Conservation (phyloP, 2,888 invertebrate species). For the Xanthostigma xanthostigma region DNA sequence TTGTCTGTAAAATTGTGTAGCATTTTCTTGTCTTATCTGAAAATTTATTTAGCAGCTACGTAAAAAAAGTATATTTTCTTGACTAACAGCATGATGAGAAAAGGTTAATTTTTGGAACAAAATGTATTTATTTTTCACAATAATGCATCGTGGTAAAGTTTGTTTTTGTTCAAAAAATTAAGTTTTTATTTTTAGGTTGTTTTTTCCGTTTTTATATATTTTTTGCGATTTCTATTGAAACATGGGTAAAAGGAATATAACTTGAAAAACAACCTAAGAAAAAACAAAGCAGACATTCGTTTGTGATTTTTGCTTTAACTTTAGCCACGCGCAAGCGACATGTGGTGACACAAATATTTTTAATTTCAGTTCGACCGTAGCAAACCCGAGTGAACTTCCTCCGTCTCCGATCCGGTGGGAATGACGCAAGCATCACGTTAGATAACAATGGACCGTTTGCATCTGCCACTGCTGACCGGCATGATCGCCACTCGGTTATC, state of each 20-base stretch:
- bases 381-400: conserved; percentile 94
- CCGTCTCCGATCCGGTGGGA: conserved; percentile 98
- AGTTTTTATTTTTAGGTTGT: no score
- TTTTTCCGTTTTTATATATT: neutral
- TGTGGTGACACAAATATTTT: conserved; percentile 2
- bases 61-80: no score
- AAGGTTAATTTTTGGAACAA: neutral
- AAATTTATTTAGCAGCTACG: no score
- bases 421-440: conserved; percentile 44
- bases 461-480: conserved; percentile 1
- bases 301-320: no score
- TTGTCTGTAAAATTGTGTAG: neutral
- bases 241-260: no score
- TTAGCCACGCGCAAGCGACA: no score
- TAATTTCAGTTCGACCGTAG: conserved; percentile 82
- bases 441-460: conserved; percentile 22
- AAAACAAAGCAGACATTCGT: no score
- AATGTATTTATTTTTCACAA: neutral
- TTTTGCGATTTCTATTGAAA: no score
- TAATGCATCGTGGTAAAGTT: no score
- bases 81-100: no score
- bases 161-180: neutral
- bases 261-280: no score
- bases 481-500: no score
- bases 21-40: neutral